These are phyloP conservation scores for Amblyraja radiata DNA, from an alignment of 2,797 vertebrate genomes.

Conservation along the genomic window DNA sequence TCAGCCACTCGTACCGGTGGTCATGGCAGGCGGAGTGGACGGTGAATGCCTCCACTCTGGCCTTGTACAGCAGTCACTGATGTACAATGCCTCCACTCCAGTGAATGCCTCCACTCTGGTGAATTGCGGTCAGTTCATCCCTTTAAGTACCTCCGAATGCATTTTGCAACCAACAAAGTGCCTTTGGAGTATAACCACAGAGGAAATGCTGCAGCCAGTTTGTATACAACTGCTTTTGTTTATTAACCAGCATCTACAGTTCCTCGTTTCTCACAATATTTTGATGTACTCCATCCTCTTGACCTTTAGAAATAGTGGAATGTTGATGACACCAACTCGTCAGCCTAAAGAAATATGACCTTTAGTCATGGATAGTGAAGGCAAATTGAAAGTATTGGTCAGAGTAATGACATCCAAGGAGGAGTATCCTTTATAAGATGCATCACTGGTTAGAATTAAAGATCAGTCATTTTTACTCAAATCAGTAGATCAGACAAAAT, in stretches of 20 bases:
- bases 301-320: not conserved
- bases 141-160: no score
- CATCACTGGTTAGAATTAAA: not conserved
- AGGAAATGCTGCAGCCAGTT: not conserved
- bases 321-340: not conserved
- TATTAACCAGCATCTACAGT: no score
- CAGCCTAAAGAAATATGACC: not conserved
- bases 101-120: constrained; percentile 57
- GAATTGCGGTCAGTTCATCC: constrained; percentile 51
- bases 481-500: constrained; percentile 3
- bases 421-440: not conserved
- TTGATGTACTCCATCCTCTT: not conserved
- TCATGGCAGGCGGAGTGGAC: constrained; percentile 70
- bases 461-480: not conserved
- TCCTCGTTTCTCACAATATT: no score
- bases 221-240: not conserved
- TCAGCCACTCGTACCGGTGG: constrained; percentile 70
- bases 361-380: not conserved
- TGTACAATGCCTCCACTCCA: no score
- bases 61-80: no score
- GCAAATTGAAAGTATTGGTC: not conserved
- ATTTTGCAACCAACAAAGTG: no score
- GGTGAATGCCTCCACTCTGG: constrained; percentile 64
- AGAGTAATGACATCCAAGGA: not conserved
- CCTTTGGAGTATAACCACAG: not conserved